Evolutionary conservation across 35 echinoderm and acorn worm species (phyloP).

Genomic region (Ptychodera flava): DNA sequence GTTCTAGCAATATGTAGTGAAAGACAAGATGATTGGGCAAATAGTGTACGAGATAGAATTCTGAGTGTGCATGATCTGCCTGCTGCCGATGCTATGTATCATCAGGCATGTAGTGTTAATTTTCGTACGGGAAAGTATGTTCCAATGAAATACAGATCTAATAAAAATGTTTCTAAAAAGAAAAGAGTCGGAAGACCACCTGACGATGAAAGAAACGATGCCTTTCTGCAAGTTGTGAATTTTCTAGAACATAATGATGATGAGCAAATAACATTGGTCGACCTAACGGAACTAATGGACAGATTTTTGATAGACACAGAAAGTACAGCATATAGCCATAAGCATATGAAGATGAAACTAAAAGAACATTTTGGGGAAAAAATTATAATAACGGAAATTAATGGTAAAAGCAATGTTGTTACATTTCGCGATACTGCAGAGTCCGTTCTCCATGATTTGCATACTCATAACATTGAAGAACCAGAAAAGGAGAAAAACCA

Average conservation of each 20-base stretch:
- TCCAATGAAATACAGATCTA: background rate
- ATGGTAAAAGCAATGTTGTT: slow-evolving; percentile 26
- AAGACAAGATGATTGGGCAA: slow-evolving; percentile 6
- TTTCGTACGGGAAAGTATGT: slow-evolving; percentile 9
- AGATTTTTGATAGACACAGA: too few species aligned
- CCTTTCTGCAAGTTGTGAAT: slow-evolving; percentile 17
- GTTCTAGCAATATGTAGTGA: background rate
- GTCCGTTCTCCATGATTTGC: slow-evolving; percentile 8
- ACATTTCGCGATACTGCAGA: slow-evolving; percentile 18
- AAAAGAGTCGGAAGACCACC: slow-evolving; percentile 22
- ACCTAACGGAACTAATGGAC: background rate
- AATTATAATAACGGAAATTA: slow-evolving; percentile 37
- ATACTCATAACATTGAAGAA: slow-evolving; percentile 9
- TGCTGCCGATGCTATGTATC: slow-evolving; percentile 47
- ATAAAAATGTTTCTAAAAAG: background rate
- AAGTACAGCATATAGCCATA: background rate
- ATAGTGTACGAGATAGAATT: slow-evolving; percentile 4
- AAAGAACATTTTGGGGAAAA: slow-evolving; percentile 25
- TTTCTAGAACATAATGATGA: slow-evolving; percentile 54
- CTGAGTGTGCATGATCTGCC: slow-evolving; percentile 15
- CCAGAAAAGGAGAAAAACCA: slow-evolving; percentile 13
- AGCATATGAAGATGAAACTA: slow-evolving; percentile 37
- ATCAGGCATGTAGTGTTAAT: slow-evolving; percentile 29
- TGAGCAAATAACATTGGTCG: slow-evolving; percentile 8
- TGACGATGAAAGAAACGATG: background rate